Conservation (phyloP, 2,888 invertebrate genomes). For the Lochmaea crataegi region DNA sequence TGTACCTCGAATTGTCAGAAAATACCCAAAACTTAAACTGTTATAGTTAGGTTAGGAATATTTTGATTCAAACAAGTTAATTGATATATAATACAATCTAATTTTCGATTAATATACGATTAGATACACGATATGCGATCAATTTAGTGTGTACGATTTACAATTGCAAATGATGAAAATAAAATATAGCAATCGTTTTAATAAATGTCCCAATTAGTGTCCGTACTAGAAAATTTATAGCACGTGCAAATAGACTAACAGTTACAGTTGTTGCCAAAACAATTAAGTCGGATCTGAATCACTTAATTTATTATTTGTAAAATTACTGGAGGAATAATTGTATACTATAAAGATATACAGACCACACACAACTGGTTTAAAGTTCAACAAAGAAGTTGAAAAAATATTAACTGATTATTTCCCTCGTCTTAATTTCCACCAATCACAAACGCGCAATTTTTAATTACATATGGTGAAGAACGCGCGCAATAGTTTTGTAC, state of each 20-base stretch:
- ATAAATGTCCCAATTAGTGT: constrained; percentile 60
- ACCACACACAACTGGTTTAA: too few species aligned
- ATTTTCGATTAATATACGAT: neutral
- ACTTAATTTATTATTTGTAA: constrained; percentile 42
- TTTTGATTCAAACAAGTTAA: neutral
- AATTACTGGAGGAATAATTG: constrained; percentile 33
- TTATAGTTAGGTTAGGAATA: neutral
- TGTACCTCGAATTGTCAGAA: too few species aligned
- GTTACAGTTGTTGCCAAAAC: constrained; percentile 61
- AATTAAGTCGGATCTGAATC: constrained; percentile 52
- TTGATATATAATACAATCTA: neutral
- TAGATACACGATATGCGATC: neutral
- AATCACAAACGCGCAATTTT: too few species aligned
- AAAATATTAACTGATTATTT: too few species aligned
- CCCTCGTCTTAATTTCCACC: too few species aligned
- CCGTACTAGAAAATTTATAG: constrained; percentile 57
- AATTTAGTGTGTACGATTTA: constrained; percentile 8
- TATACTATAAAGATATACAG: constrained; percentile 1
- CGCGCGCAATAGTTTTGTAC: too few species aligned
- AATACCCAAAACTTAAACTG: too few species aligned
- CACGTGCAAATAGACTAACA: constrained; percentile 58
- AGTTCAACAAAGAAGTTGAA: too few species aligned
- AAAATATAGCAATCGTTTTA: constrained; percentile 51
- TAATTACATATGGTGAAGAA: too few species aligned
- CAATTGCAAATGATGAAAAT: constrained; percentile 47